These are phyloP conservation scores for Schizotus pectinicornis DNA, from an alignment of 2,888 invertebrate genomes.

Conservation along the genomic window DNA sequence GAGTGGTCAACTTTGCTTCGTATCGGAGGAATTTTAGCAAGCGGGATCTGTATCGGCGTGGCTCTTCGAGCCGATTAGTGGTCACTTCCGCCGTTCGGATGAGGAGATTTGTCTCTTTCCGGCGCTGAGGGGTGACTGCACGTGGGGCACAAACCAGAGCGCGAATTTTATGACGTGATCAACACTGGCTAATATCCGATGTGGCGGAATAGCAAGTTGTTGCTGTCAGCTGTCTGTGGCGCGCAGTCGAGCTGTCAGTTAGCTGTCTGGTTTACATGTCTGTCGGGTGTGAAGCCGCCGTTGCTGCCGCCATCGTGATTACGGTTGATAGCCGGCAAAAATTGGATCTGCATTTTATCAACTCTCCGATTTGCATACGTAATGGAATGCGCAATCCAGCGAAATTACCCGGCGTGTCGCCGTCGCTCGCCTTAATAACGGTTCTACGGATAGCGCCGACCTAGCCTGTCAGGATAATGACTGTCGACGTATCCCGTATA, in stretches of 20 bases:
- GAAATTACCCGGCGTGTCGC: constrained; percentile 35
- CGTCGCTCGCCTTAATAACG: constrained; percentile 41
- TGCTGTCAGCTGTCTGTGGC: constrained; percentile 58
- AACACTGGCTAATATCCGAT: constrained; percentile 59
- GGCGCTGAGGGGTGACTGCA: neutral
- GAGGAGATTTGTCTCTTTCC: too few species aligned
- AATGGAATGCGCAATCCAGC: constrained; percentile 49
- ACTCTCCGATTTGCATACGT: constrained; percentile 54
- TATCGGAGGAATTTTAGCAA: too few species aligned
- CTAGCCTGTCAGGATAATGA: constrained; percentile 33
- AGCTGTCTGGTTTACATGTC: constrained; percentile 62
- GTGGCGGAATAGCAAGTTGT: constrained; percentile 61
- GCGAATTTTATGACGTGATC: constrained; percentile 44
- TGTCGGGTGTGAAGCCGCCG: constrained; percentile 52
- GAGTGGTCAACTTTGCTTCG: too few species aligned
- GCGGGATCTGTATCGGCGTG: too few species aligned
- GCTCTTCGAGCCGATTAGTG: too few species aligned
- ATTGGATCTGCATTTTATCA: constrained; percentile 57
- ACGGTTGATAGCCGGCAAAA: constrained; percentile 53
- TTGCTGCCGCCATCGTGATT: constrained; percentile 51
- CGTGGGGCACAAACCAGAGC: constrained; percentile 9
- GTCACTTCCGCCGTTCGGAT: too few species aligned
- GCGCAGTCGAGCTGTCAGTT: constrained; percentile 63
- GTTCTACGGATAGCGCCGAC: constrained; percentile 26
- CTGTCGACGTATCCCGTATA: constrained; percentile 28